These are phyloP conservation scores for Drosophila sechellia DNA, from an alignment of 1,140 invertebrate genomes.

Conservation along the genomic window DNA sequence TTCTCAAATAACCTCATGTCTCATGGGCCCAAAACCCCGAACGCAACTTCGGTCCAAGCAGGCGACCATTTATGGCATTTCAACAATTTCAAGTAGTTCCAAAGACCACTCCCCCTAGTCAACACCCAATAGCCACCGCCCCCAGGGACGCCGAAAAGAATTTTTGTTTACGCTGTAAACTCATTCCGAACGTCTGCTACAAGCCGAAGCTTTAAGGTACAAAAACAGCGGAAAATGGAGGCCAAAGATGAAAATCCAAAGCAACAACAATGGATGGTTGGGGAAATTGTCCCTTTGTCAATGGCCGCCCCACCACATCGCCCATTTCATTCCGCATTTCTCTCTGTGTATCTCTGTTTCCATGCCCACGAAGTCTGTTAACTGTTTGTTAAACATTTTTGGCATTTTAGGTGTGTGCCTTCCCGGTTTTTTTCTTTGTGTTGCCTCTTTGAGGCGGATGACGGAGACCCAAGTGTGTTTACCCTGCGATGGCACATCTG, in stretches of 20 bases:
- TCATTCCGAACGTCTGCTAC: constrained; percentile 53
- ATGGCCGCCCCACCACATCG: constrained; percentile 23
- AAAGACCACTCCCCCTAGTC: constrained; percentile 18
- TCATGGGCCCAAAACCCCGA: constrained; percentile 6
- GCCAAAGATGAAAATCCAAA: constrained; percentile 15
- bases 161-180: constrained; percentile 68
- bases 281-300: constrained; percentile 63
- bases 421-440: background rate
- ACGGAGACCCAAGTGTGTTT: constrained; percentile 57
- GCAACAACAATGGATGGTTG: constrained; percentile 29
- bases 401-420: constrained; percentile 29
- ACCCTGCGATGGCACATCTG: constrained; percentile 65
- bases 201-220: constrained; percentile 48
- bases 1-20: constrained; percentile 42
- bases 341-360: constrained; percentile 27
- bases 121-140: constrained; percentile 2
- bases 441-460: constrained; percentile 24
- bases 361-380: constrained; percentile 49
- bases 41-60: constrained; percentile 5
- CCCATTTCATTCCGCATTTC: constrained; percentile 2
- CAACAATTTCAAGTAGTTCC: constrained; percentile 78
- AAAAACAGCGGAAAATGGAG: constrained; percentile 19
- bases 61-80: constrained; percentile 70
- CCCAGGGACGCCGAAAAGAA: constrained; percentile 10
- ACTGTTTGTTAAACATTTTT: constrained; percentile 58